A percentile compares a stretch with the other conserved stretches of the same genome.
phyloP scores from a whole-genome alignment of 2,113 vertebrate genomes.

The Kryptolebias marmoratus region DNA sequence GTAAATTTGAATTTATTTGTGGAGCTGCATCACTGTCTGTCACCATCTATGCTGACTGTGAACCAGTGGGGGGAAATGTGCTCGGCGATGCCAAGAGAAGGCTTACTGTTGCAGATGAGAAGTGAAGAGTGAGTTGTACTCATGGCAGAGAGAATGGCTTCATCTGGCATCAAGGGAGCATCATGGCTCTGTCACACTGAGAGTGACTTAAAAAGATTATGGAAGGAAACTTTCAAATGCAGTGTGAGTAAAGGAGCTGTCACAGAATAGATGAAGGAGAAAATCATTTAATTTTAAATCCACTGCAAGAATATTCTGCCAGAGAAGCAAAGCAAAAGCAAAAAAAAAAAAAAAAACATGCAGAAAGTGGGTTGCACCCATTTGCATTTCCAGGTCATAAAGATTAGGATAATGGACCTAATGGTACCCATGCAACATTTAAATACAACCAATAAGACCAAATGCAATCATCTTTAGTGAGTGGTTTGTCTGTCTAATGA shows the following conservation, averaged over 20 bases:
- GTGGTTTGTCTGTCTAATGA: background rate
- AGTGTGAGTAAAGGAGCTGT: background rate
- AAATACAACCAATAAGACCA: background rate
- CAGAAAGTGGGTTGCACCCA: background rate
- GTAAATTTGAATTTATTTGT: conserved; percentile 63
- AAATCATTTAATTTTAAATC: background rate
- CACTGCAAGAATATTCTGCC: background rate
- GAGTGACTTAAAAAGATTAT: conserved; percentile 18
- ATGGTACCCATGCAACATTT: background rate
- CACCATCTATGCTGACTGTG: conserved; percentile 52
- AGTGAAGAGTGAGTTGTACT: conserved; percentile 31
- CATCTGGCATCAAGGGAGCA: conserved; percentile 1
- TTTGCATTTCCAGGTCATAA: background rate
- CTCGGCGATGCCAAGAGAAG: conserved; percentile 27
- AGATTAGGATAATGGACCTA: background rate
- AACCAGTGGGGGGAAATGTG: background rate
- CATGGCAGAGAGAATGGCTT: conserved; percentile 8
- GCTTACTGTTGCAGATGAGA: conserved; percentile 35
- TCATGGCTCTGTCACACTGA: conserved; percentile 2
- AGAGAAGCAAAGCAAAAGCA: background rate
- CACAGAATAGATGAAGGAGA: background rate
- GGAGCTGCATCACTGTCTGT: conserved; percentile 59
- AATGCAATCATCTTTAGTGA: background rate
- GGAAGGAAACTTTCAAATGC: conserved; percentile 2
- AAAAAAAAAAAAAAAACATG: background rate